These are phyloP conservation scores for Eretmocerus hayati DNA, from an alignment of 2,888 invertebrate species.

Conservation along the genomic window DNA sequence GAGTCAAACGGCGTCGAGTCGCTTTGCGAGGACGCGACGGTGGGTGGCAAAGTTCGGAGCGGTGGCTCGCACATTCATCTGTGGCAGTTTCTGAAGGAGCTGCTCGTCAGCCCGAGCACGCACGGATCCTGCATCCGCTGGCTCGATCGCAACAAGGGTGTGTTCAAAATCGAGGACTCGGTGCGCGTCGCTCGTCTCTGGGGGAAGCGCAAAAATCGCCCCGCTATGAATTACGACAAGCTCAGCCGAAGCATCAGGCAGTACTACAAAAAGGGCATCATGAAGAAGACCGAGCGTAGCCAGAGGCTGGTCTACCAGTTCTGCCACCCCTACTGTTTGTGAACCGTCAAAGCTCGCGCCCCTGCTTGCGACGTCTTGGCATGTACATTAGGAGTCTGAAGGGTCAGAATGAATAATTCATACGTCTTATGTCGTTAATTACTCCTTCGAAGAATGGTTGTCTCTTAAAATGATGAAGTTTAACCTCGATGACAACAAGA, in stretches of 20 bases:
- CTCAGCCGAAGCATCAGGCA: constrained; percentile 94
- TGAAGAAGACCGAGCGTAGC: constrained; percentile 97
- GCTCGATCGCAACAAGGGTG: constrained; percentile 89
- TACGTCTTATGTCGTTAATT: no score
- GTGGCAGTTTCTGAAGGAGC: constrained; percentile 97
- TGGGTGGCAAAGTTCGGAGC: constrained; percentile 35
- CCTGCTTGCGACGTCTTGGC: no score
- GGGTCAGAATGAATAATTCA: no score
- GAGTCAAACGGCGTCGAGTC: no score
- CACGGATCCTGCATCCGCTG: constrained; percentile 95
- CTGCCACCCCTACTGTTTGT: constrained; percentile 73
- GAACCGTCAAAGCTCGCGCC: no score
- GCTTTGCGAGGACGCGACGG: no score
- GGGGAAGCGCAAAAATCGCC: constrained; percentile 96
- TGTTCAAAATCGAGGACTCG: constrained; percentile 99
- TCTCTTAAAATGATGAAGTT: no score
- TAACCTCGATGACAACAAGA: no score
- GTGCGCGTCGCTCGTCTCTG: constrained; percentile 94
- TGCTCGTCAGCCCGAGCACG: constrained; percentile 78
- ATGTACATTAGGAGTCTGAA: no score
- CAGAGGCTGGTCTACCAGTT: constrained; percentile 99
- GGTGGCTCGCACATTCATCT: constrained; percentile 90
- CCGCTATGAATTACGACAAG: constrained; percentile 99
- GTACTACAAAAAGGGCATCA: constrained; percentile 98
- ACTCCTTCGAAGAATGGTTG: no score